These are phyloP conservation scores for Picathartes gymnocephalus DNA, from an alignment of 2,113 vertebrate genomes.

Conservation along the genomic window DNA sequence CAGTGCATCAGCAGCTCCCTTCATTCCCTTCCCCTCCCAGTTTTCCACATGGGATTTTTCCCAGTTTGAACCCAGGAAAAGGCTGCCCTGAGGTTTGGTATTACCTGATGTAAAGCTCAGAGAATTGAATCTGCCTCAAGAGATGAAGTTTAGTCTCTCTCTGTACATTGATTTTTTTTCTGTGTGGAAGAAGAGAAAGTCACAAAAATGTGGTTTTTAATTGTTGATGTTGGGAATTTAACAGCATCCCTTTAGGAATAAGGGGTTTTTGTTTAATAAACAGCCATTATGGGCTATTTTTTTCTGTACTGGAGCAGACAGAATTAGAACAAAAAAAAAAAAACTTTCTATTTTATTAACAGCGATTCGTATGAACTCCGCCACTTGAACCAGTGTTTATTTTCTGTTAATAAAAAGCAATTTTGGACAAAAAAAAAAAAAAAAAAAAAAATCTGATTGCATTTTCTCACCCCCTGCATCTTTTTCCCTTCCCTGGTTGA, in stretches of 20 bases:
- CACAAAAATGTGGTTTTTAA: background rate
- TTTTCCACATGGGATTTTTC: background rate
- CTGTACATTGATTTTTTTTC: background rate
- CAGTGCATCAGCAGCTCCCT: background rate
- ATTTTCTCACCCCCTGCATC: background rate
- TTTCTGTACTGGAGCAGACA: background rate
- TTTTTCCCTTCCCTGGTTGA: background rate
- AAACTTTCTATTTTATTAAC: constrained; percentile 61
- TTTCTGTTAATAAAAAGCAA: constrained; percentile 85
- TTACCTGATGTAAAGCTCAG: background rate
- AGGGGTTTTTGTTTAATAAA: background rate
- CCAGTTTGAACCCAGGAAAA: background rate
- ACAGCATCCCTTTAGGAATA: background rate
- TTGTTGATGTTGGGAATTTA: background rate
- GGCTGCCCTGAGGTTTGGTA: background rate
- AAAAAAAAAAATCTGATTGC: constrained; percentile 55
- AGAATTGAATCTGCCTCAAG: background rate
- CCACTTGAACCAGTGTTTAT: constrained; percentile 65
- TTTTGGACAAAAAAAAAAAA: constrained; percentile 40
- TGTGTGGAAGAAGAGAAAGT: background rate
- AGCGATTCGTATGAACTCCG: constrained; percentile 43
- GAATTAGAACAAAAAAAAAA: background rate
- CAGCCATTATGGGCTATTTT: background rate
- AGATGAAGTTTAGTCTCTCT: background rate
- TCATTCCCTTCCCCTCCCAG: background rate